phyloP scores from a whole-genome alignment of 2,797 vertebrate genomes.

The Danio choprae region DNA sequence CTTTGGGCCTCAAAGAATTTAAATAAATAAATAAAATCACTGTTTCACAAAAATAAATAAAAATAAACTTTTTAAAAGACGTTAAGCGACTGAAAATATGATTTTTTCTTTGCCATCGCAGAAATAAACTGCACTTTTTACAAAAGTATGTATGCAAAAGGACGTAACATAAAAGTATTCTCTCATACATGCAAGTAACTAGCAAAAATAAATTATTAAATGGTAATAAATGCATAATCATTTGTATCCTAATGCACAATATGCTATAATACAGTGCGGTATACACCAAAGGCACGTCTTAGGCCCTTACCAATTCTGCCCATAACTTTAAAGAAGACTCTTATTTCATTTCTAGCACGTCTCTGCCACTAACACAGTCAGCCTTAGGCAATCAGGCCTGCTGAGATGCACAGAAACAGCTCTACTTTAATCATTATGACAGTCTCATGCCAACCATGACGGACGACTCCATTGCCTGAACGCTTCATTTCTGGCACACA shows the following conservation, averaged over 20 bases:
- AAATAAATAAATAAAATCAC: no score
- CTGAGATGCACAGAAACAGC: conserved; percentile 24
- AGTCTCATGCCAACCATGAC: conserved; percentile 20
- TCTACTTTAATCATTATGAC: conserved; percentile 36
- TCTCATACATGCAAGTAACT: conserved; percentile 26
- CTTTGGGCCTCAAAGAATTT: no score
- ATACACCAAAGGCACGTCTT: background rate
- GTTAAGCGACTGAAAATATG: no score
- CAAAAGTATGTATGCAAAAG: no score
- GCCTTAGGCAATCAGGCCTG: conserved; percentile 11
- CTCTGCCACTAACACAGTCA: conserved; percentile 29
- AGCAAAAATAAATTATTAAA: background rate
- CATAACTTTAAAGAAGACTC: conserved; percentile 6
- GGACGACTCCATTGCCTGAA: conserved; percentile 16
- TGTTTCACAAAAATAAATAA: no score
- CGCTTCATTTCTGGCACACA: background rate
- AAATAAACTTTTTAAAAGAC: no score
- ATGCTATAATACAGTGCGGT: background rate
- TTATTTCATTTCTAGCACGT: conserved; percentile 8
- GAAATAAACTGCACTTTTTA: no score
- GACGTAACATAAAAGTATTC: background rate
- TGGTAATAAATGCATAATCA: background rate
- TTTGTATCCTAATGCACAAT: background rate
- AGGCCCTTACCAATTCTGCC: background rate
- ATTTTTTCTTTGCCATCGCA: no score